phyloP scores from a whole-genome alignment of 2,113 vertebrate genomes.

The Ardeotis arabs region DNA sequence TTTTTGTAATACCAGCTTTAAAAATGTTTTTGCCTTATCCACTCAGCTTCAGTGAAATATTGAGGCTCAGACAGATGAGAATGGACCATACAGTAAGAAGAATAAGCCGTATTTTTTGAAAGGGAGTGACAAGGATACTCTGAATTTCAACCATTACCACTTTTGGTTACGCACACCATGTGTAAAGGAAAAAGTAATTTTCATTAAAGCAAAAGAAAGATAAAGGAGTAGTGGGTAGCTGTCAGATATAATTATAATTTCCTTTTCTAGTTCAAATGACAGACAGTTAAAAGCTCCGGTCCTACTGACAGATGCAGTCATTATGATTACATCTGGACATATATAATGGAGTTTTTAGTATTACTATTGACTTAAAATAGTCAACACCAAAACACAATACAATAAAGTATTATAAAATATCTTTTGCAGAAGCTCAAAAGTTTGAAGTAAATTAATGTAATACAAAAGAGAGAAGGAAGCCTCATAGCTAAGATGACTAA shows the following conservation, averaged over 20 bases:
- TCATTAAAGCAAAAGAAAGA: not conserved
- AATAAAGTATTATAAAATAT: not conserved
- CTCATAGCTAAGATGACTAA: fast-evolving
- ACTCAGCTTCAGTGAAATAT: not conserved
- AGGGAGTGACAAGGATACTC: not conserved
- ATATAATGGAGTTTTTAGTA: not conserved
- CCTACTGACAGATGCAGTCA: not conserved
- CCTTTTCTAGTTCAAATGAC: not conserved
- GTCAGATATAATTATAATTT: not conserved
- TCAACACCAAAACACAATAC: not conserved
- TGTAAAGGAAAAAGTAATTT: not conserved
- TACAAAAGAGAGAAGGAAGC: not conserved
- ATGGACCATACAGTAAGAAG: not conserved
- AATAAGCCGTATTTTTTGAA: not conserved
- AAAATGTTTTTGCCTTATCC: not conserved
- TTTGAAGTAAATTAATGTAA: not conserved
- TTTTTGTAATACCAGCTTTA: not conserved
- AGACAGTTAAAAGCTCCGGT: not conserved
- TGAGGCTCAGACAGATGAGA: not conserved
- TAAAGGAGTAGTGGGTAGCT: not conserved
- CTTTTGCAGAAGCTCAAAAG: not conserved
- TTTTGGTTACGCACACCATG: not conserved
- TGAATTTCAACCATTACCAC: not conserved
- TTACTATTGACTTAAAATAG: not conserved
- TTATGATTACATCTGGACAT: not conserved